These are phyloP conservation scores for Anneissia japonica DNA, from an alignment of 35 echinoderm and acorn worm genomes.

Conservation along the genomic window DNA sequence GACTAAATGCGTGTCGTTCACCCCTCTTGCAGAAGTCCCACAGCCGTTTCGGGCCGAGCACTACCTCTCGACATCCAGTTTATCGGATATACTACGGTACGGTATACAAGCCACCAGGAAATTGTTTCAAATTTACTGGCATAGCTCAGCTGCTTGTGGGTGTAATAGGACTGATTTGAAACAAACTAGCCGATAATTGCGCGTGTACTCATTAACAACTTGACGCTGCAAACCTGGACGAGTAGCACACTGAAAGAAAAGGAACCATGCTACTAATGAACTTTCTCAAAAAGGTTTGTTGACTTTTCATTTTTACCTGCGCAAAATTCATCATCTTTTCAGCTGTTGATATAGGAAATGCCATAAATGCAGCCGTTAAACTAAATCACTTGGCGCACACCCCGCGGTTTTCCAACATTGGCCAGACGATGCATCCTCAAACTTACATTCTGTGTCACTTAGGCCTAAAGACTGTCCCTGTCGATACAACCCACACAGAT, in stretches of 20 bases:
- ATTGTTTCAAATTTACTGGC: background rate
- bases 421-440: background rate
- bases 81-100: too few species aligned
- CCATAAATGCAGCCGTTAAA: background rate
- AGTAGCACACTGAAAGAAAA: background rate
- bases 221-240: background rate
- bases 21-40: too few species aligned
- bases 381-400: background rate
- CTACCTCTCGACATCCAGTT: too few species aligned
- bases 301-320: conserved; percentile 1
- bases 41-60: too few species aligned
- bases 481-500: background rate
- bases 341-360: background rate
- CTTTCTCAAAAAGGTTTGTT: background rate
- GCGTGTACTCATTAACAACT: background rate
- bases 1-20: too few species aligned
- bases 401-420: background rate
- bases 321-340: background rate
- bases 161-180: background rate
- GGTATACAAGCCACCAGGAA: too few species aligned
- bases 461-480: background rate
- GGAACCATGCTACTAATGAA: background rate
- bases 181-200: background rate
- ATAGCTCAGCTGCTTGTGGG: background rate
- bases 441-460: too few species aligned